These are phyloP conservation scores for Thysanoteuthis rhombus DNA, from an alignment of 2,888 invertebrate genomes.

Conservation along the genomic window DNA sequence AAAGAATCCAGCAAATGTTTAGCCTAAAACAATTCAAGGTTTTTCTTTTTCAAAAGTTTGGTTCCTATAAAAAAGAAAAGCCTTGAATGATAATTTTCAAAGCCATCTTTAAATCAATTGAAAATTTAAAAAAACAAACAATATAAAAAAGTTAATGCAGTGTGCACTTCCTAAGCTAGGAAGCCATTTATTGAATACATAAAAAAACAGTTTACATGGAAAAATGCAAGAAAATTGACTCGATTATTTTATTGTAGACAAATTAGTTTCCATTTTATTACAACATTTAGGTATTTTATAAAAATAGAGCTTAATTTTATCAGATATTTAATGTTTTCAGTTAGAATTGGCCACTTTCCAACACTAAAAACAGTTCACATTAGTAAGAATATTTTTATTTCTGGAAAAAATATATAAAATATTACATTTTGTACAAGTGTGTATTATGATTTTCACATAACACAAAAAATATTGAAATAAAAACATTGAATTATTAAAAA, in stretches of 20 bases:
- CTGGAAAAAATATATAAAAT: neutral
- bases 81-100: neutral
- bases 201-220: neutral
- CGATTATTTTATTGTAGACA: too few species aligned
- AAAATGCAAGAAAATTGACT: neutral
- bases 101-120: neutral
- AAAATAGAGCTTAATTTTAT: neutral
- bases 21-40: neutral
- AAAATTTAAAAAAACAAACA: conserved; percentile 1
- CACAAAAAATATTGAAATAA: neutral
- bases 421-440: neutral
- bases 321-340: neutral
- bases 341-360: neutral
- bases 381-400: neutral
- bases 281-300: neutral
- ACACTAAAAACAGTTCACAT: neutral
- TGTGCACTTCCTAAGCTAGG: neutral
- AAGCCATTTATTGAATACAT: neutral
- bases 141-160: neutral
- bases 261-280: neutral
- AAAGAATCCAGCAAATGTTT: neutral
- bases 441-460: neutral
- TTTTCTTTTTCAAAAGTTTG: neutral
- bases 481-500: neutral
- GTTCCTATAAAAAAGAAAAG: neutral